Evolutionary conservation across 2,797 vertebrate species (phyloP), one percentile per base, ranked within the genome.

Genomic region (Aplochiton taeniatus): DNA sequence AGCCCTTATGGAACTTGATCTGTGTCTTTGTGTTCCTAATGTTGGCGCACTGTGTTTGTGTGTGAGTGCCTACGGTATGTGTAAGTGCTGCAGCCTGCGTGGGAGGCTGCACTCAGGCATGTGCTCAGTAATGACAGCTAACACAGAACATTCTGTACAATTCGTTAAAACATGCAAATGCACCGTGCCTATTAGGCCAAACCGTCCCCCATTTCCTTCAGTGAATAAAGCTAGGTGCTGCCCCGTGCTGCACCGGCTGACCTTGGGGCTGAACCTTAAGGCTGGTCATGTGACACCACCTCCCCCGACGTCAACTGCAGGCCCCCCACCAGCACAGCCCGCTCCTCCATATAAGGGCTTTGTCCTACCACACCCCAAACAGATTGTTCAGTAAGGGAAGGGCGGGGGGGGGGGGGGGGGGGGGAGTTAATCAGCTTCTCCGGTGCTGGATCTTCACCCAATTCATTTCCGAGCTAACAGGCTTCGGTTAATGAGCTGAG

Each of bases 401-500:
- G 4, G 59, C 9, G 17, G 14, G 44, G 9, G 48, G n/a, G 68
- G 79, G 69, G 51, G 75, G 77, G 14, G 11, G 19, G 18, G 4
- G 11, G 87, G 81, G 82, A 87, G 85, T 84, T 86, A 89, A 91
- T 89, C 87, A 80, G 85, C 78, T 74, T 89, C 87, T 89, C 80
- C 84, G 83, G 77, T 85, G 83, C 77, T 84, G 80, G 83, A 89
- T 88, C 88, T 82, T 85, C 82, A 78, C 77, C 88, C 91, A 90
- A 91, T 92, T 91, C 89, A 89, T 90, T 90, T 90, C 76, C 77
- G 72, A 79, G 81, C 87, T 90, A 92, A 92, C 88, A 89, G 88
- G 85, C 88, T 78, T 82, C 81, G 78, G 84, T 89, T 92, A 91
- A 92, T 92, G 91, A 91, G 83, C 88, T 91, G 89, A 81, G 87